Conservation (phyloP, 2,888 invertebrate species). For the Apocheima hispidaria region DNA sequence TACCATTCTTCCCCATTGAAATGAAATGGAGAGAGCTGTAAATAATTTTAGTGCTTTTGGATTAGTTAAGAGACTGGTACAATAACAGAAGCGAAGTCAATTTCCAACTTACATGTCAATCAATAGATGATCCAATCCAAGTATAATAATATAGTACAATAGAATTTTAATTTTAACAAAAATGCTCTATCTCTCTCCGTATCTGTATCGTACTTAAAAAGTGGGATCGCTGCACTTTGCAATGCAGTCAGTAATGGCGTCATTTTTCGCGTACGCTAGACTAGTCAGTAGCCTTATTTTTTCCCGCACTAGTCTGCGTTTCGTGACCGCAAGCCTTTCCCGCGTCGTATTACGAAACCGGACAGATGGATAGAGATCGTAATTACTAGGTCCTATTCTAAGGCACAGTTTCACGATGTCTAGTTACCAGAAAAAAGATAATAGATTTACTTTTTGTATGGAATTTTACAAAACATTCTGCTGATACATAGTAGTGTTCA, state of each 20-base stretch:
- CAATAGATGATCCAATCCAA: no score
- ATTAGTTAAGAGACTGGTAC: no score
- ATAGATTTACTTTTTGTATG: no score
- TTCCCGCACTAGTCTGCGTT: conserved; percentile 39
- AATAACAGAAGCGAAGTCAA: no score
- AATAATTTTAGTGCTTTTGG: no score
- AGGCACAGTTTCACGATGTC: not conserved
- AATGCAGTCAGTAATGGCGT: conserved; percentile 17
- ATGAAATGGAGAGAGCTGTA: no score
- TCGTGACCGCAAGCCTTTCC: conserved; percentile 50
- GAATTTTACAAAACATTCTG: no score
- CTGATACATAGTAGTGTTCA: no score
- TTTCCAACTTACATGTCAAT: no score
- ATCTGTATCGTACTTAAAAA: not conserved
- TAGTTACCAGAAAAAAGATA: no score
- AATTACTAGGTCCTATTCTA: conserved; percentile 16
- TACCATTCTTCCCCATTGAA: no score
- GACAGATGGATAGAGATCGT: conserved; percentile 24
- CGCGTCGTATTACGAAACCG: conserved; percentile 53
- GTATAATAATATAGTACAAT: not conserved
- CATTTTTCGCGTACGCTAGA: conserved; percentile 40
- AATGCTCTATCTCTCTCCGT: no score
- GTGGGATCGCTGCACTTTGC: conserved; percentile 4
- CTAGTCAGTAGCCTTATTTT: conserved; percentile 42
- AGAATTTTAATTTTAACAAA: not conserved